Percentiles rank a stretch among this genome's conserved stretches.
phyloP scores from a whole-genome alignment of 2,888 invertebrate genomes.

The Argyresthia albistria region DNA sequence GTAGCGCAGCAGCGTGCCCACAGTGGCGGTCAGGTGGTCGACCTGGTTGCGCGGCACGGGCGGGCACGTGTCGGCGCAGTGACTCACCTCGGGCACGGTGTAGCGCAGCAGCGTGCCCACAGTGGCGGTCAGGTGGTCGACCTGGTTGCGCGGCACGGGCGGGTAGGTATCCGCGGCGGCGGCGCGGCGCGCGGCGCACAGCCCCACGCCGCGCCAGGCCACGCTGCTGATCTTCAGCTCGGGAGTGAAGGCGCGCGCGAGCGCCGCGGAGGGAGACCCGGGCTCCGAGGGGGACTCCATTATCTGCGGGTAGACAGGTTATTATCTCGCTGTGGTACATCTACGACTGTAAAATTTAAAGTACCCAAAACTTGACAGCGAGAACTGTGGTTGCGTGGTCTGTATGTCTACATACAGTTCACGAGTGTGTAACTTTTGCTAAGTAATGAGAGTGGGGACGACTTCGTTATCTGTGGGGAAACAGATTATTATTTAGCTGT shows the following conservation, averaged over 20 bases:
- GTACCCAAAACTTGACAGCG: too few relatives aligned
- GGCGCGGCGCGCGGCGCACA: conserved; percentile 58
- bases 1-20: conserved; percentile 85
- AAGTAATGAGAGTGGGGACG: too few relatives aligned
- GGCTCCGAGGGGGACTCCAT: conserved; percentile 58
- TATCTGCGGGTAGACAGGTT: conserved; percentile 28
- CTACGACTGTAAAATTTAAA: too few relatives aligned
- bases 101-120: conserved; percentile 86
- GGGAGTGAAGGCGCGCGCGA: conserved; percentile 76
- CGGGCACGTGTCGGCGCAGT: conserved; percentile 73
- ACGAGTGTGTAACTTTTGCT: too few relatives aligned
- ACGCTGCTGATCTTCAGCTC: conserved; percentile 78
- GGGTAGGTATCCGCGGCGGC: conserved; percentile 77
- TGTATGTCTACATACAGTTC: too few relatives aligned
- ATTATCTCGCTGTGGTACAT: not conserved
- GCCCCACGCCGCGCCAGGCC: conserved; percentile 76
- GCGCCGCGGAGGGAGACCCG: conserved; percentile 72
- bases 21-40: conserved; percentile 85
- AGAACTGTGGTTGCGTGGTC: too few relatives aligned
- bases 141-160: conserved; percentile 86
- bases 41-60: conserved; percentile 89
- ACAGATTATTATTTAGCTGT: too few relatives aligned
- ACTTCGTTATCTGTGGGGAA: too few relatives aligned
- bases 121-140: conserved; percentile 86
- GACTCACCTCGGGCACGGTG: conserved; percentile 82